Base-by-base conservation (phyloP, 2,797 vertebrate species). In the Sebastolobus alascanus region DNA sequence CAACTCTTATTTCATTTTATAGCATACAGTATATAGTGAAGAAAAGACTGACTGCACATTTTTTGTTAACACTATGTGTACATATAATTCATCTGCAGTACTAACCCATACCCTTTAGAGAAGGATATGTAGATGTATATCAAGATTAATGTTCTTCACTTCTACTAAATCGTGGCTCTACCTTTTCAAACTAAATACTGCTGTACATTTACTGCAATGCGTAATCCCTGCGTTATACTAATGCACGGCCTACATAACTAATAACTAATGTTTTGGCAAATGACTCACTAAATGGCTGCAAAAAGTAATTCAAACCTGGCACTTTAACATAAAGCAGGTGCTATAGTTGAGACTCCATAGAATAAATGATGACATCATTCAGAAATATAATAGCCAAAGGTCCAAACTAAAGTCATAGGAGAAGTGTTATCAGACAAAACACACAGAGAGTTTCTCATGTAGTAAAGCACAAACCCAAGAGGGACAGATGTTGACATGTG, bases 401-500 rank as follows among this genome's bases (percentile, higher is more conserved):
- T 67, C 54, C 35, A 54, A 55, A 56, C 20, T 40, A 18, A 5
- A 66, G 69, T 18, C 31, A 37, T 5, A 29, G 35, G 16, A 12
- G 50, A 77, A 68, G 18, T 73, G 14, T 27, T 63, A 43, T 83
- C 27, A 43, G 35, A 50, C 3, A 0, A 60, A 37, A 65, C 22
- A 56, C 18, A 14, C 38, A n/a, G 25, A 18, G 6, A 68, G 66
- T 63, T 73, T 52, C n/a, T 72, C 46, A 60, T 74, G 72, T 25
- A 77, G 43, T 5, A 65, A n/a, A 33, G 11, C 6, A 22, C 13
- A 40, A 55, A 16, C 74, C 16, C 55, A 63, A 67, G 50, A 66
- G 16, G 40, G 43, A 85, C 83, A 90, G 79, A 86, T 90, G 87
- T 84, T 88, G 52, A 64, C 35, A 38, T 61, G n/a, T 59, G 65